Evolutionary conservation across 2,113 vertebrate genomes (phyloP).

Genomic region (Tenebrosternarchus preto): DNA sequence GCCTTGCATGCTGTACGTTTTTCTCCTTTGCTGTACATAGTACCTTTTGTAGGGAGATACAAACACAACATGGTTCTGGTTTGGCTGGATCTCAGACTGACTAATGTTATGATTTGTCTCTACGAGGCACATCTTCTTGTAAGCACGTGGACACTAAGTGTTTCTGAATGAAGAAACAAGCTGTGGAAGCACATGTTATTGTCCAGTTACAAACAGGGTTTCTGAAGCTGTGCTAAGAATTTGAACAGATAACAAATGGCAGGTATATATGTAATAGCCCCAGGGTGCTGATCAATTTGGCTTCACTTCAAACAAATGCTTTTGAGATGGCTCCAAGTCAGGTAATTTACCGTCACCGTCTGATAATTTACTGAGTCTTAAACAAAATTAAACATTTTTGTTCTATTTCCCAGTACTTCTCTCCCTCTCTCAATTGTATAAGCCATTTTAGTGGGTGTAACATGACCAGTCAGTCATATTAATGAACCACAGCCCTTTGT

Average conservation of each 20-base stretch:
- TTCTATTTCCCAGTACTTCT: not conserved
- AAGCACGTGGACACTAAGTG: not conserved
- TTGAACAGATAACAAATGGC: conserved; percentile 4
- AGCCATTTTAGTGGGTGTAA: conserved; percentile 30
- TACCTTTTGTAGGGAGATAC: not conserved
- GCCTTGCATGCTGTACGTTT: not conserved
- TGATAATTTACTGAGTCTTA: not conserved
- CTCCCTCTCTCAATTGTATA: not conserved
- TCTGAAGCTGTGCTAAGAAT: not conserved
- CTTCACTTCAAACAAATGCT: conserved; percentile 3
- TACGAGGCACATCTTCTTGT: not conserved
- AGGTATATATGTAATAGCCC: not conserved
- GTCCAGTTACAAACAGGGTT: not conserved
- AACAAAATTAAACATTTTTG: not conserved
- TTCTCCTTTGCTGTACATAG: conserved; percentile 15
- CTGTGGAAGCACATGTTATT: conserved; percentile 3
- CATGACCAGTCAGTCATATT: conserved; percentile 14
- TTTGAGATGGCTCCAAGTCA: not conserved
- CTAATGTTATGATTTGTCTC: not conserved
- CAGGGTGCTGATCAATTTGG: not conserved
- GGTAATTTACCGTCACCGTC: not conserved
- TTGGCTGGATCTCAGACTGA: not conserved
- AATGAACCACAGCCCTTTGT: conserved; percentile 5
- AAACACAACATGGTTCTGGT: not conserved
- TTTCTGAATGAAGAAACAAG: not conserved